Percentiles rank a stretch among this genome's conserved stretches.
These are phyloP conservation scores for Dusona sp. DNA, from an alignment of 2,888 invertebrate genomes.

Conservation along the genomic window DNA sequence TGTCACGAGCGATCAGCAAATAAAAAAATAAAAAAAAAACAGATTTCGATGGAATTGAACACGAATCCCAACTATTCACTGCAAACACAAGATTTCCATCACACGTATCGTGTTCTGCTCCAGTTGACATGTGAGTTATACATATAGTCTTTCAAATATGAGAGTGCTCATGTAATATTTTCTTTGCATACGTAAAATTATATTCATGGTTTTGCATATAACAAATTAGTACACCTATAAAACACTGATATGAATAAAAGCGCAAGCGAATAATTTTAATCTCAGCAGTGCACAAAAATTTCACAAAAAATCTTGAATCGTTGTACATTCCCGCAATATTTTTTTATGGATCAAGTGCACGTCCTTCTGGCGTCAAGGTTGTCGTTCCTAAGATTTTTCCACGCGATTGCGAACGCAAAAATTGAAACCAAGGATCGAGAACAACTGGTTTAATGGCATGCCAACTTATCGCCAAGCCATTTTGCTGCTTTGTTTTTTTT, in stretches of 20 bases:
- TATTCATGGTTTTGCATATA: not conserved
- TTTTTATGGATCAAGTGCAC: not conserved
- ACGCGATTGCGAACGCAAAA: conserved; percentile 2
- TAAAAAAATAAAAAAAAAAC: conserved; percentile 8
- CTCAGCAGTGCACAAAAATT: not conserved
- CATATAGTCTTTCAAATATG: not conserved
- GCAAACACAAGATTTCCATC: conserved; percentile 40
- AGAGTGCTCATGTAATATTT: not conserved
- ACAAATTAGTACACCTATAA: not conserved
- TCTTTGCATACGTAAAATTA: not conserved
- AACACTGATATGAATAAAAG: not conserved
- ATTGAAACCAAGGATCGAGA: conserved; percentile 38
- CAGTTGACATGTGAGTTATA: not conserved
- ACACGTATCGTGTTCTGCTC: conserved; percentile 5
- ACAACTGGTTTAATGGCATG: conserved; percentile 49
- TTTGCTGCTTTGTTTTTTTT: conserved; percentile 28
- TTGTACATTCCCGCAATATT: not conserved
- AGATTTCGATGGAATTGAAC: conserved; percentile 46
- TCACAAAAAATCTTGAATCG: not conserved
- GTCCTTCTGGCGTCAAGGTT: conserved; percentile 55
- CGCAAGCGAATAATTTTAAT: not conserved
- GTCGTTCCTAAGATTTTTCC: conserved; percentile 13
- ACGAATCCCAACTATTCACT: conserved; percentile 11
- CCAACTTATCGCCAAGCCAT: conserved; percentile 54
- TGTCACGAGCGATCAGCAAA: conserved; percentile 38